Base-by-base conservation (phyloP, 2,113 vertebrate species). In the Rissa tridactyla region DNA sequence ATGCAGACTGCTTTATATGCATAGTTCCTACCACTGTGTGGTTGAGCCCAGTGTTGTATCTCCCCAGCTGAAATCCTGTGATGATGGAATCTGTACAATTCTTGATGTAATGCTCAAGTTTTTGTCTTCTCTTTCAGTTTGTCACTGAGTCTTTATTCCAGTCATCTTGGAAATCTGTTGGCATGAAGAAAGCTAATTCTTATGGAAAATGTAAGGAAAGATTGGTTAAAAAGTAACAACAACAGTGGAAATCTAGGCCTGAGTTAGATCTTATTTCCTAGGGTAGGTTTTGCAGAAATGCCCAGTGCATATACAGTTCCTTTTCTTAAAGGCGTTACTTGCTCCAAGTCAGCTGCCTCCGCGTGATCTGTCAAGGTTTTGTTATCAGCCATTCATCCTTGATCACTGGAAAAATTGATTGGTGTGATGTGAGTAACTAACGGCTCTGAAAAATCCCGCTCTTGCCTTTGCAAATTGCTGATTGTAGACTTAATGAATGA, bases 11-110 rank as follows among this genome's bases (percentile, higher is more conserved):
- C 49, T 65, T 42, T 38, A 10, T 23, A 1, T 22, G 32, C 20
- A 14, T 13, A 13, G n/a, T 26, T 40, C 34, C 42, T 54, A 4
- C 26, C 0, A 1, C 6, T 20, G 15, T 14, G 19, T 16, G 49
- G 40, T 14, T 42, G 55, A 76, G 38, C 27, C 29, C 19, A 4
- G 29, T 38, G 2, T 32, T 57, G 3, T 44, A 11, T 16, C 52
- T 36, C 25, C 47, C 76, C 47, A 30, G 64, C 15, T 60, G n/a
- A 58, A 54, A 62, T 62, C 47, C 46, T 0, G 0, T 3, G 19
- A 6, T 52, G 27, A 7, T 86, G 72, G 49, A 51, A 65, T n/a
- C 51, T 57, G 21, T 29, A 1, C 34, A 30, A 6, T 64, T 92
- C 40, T 34, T 40, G 9, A 20, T 17, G 26, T 38, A 65, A 57